Conservation (phyloP, 92 coral and sea anemone species). For the Hydrozoanthus gracilis region DNA sequence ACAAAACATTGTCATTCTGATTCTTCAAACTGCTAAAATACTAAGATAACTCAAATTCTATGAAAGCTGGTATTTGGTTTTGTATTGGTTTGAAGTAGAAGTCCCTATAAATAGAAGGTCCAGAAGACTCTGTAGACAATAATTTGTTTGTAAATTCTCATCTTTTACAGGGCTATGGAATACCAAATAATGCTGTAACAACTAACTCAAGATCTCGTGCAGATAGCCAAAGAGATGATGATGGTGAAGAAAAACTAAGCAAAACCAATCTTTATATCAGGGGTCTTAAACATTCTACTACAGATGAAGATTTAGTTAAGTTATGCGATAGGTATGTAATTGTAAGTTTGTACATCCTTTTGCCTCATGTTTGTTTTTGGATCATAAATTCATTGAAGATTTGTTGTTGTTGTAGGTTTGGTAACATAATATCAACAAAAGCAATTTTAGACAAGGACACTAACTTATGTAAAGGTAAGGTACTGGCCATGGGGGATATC, state of each 20-base stretch:
- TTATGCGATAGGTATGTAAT: slow-evolving; percentile 89
- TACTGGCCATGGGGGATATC: neutral
- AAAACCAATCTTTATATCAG: slow-evolving; percentile 97
- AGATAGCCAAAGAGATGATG: slow-evolving; percentile 72
- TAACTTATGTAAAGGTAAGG: slow-evolving; percentile 95
- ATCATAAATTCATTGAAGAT: neutral
- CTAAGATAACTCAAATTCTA: no score
- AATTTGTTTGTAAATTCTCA: neutral
- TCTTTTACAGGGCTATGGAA: slow-evolving; percentile 70
- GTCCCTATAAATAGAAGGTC: no score
- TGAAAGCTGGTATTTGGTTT: no score
- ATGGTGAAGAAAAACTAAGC: slow-evolving; percentile 92
- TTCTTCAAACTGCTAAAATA: no score
- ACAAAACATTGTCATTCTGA: no score
- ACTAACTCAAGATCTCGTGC: slow-evolving; percentile 61
- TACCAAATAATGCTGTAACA: slow-evolving; percentile 77
- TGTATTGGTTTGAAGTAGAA: no score
- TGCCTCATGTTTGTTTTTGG: neutral
- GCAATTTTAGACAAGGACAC: slow-evolving; percentile 99
- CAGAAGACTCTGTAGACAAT: neutral
- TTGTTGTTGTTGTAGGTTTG: slow-evolving; percentile 72
- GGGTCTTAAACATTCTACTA: slow-evolving; percentile 95
- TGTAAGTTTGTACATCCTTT: neutral
- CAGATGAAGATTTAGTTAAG: slow-evolving; percentile 97
- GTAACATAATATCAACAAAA: slow-evolving; percentile 95